Base-by-base conservation (phyloP, 2,113 vertebrate species). In the Benthochromis sp. region DNA sequence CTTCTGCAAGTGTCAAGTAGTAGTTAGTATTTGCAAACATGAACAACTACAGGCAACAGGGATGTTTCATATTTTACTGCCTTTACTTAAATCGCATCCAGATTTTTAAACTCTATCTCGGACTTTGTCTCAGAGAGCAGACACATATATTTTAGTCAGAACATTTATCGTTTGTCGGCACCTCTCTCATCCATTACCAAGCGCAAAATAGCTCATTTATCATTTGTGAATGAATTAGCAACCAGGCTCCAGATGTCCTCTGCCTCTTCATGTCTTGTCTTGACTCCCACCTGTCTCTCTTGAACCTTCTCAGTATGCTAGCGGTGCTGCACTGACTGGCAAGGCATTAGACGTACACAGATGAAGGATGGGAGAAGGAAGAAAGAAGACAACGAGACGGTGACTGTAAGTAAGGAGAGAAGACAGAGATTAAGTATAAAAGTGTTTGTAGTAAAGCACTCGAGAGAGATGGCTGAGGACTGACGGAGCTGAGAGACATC, bases 201-300 rank as follows among this genome's bases (percentile, higher is more conserved):
- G 38, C 45, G 54, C 79, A 90, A 86, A 91, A 90, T 83, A 80
- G 43, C 81, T 84, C 90, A 84, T 92, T 92, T 83, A 90, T 93
- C 89, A 89, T 85, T 82, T 87, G 78, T 91, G 90, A 92, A 92
- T 89, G 84, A 95, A 93, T 95, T 90, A 94, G 52, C 83, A 90
- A 86, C 82, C 86, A 55, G 63, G 40, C 89, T 90, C 89, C 90
- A 92, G 85, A 93, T 93, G 91, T 94, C 92, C 89, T 91, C 83
- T 63, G 88, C 84, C 54, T 36, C 24, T 53, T 31, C 5, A 45
- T 69, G 92, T 92, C 89, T 88, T 11, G 50, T 88, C 91, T 83
- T 10, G 78, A 90, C 91, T 88, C 82, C 45, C n/a, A n/a, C 82
- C 86, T 66, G 83, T 88, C 85, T 89, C 83, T 73, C 81, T 40